Evolutionary conservation across 2,888 invertebrate genomes (phyloP).

Genomic region (Xestoiulus laeticollis): DNA sequence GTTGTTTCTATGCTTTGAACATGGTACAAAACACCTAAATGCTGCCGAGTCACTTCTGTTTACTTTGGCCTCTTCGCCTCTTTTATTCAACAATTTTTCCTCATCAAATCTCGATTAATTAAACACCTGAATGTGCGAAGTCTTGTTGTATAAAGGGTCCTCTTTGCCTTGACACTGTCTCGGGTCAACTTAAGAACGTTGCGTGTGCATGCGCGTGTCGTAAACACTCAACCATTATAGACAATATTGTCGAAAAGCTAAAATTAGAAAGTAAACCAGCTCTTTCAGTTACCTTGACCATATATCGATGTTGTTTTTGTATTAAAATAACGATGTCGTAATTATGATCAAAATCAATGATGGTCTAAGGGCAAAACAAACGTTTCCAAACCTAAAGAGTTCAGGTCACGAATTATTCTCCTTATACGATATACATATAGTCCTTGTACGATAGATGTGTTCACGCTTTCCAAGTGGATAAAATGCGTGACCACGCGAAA

Average conservation of each 20-base stretch:
- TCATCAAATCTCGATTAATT: constrained; percentile 3
- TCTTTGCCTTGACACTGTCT: background rate
- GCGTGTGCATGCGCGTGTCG: background rate
- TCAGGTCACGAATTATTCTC: no score
- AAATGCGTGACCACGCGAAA: no score
- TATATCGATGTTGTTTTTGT: background rate
- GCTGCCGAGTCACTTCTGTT: constrained; percentile 13
- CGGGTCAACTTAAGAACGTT: background rate
- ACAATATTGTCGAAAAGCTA: background rate
- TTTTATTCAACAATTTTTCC: constrained; percentile 26
- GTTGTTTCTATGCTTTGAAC: background rate
- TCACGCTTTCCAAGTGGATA: no score
- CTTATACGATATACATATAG: no score
- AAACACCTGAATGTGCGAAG: constrained; percentile 18
- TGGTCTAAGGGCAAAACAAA: no score
- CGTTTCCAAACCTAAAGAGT: no score
- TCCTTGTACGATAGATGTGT: no score
- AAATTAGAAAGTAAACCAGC: background rate
- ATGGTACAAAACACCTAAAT: background rate
- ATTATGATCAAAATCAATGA: no score
- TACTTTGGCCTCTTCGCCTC: constrained; percentile 17
- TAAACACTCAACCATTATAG: background rate
- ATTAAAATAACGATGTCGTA: no score
- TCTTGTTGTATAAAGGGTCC: background rate
- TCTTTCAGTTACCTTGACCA: background rate